These are phyloP conservation scores for Leuctra nigra DNA, from an alignment of 2,888 invertebrate species.

Conservation along the genomic window DNA sequence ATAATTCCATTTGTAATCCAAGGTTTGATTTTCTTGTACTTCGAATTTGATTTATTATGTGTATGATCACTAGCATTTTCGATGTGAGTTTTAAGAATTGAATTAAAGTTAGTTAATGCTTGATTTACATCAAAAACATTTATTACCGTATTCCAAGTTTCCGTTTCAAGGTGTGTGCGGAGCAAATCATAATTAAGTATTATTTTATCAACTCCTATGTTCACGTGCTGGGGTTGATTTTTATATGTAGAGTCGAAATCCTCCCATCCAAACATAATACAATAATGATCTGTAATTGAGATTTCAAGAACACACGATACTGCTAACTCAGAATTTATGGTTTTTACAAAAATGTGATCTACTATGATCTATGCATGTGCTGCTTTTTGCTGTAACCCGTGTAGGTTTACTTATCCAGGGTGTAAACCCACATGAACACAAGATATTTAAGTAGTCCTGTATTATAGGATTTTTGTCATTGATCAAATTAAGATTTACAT, in stretches of 20 bases:
- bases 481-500: neutral
- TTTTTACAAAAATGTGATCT: neutral
- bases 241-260: neutral
- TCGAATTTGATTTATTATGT: neutral
- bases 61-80: neutral
- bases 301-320: neutral
- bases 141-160: neutral
- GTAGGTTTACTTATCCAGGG: neutral
- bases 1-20: neutral
- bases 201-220: no score
- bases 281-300: neutral
- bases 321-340: neutral
- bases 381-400: neutral
- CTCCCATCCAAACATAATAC: neutral
- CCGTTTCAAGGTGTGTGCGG: neutral
- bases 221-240: no score
- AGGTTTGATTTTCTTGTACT: neutral
- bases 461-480: neutral
- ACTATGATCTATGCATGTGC: constrained; percentile 7
- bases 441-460: neutral
- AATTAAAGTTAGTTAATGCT: no score
- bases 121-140: no score
- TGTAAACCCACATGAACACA: neutral
- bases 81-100: neutral
- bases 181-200: neutral